Percentiles rank a stretch among this genome's conserved stretches.
Evolutionary conservation across 2,888 invertebrate species (phyloP).

Genomic region (Ephialtes manifestator): DNA sequence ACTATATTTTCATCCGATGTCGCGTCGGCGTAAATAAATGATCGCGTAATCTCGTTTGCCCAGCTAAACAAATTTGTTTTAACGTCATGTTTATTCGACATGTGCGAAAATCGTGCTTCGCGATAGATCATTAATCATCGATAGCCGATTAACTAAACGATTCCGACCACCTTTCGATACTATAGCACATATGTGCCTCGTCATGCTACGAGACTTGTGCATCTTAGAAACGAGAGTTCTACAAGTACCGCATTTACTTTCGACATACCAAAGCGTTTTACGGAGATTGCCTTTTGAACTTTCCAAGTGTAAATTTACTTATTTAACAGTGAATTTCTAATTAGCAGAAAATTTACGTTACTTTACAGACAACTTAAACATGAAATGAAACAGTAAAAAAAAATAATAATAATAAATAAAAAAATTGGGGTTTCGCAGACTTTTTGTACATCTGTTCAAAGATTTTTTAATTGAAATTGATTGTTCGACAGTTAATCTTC

Average conservation of each 20-base stretch:
- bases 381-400: too few species aligned
- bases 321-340: too few species aligned
- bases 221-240: neutral
- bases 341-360: too few species aligned
- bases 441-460: too few species aligned
- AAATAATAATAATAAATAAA: too few species aligned
- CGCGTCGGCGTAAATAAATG: neutral
- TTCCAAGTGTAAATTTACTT: too few species aligned
- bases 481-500: too few species aligned
- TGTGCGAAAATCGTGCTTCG: neutral
- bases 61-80: slow-evolving; percentile 12
- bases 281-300: too few species aligned
- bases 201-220: neutral
- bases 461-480: too few species aligned
- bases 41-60: slow-evolving; percentile 16
- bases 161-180: neutral
- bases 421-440: too few species aligned
- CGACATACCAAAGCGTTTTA: too few species aligned
- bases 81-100: slow-evolving; percentile 1
- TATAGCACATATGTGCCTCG: neutral
- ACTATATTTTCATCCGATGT: neutral
- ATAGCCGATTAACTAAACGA: neutral
- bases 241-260: neutral
- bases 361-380: too few species aligned
- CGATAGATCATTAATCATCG: slow-evolving; percentile 10